Conservation (phyloP, 1,140 invertebrate species). For the Microplitis mediator region DNA sequence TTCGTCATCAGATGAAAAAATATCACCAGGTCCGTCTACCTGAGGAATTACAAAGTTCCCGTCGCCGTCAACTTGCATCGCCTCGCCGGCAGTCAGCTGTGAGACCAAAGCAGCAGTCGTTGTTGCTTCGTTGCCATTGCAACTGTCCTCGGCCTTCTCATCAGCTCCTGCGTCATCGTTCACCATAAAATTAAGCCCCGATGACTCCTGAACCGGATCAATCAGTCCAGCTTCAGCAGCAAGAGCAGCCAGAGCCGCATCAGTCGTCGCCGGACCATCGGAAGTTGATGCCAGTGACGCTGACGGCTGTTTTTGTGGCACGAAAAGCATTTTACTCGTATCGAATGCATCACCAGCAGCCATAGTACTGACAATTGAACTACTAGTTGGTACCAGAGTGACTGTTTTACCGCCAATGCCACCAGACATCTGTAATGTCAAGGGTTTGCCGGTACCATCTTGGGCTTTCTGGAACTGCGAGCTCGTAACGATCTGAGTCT, state of each 20-base stretch:
- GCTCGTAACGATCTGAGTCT: slow-evolving; percentile 62
- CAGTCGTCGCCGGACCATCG: slow-evolving; percentile 69
- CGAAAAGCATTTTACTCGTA: slow-evolving; percentile 64
- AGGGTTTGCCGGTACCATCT: slow-evolving; percentile 74
- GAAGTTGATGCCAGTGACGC: slow-evolving; percentile 64
- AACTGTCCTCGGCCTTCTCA: slow-evolving; percentile 53
- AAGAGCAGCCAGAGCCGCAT: slow-evolving; percentile 69
- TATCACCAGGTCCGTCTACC: slow-evolving; percentile 53
- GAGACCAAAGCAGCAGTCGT: slow-evolving; percentile 45
- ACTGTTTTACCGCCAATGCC: slow-evolving; percentile 64
- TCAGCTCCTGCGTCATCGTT: slow-evolving; percentile 48
- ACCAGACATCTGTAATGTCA: slow-evolving; percentile 70
- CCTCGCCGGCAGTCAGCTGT: slow-evolving; percentile 47
- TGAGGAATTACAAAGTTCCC: slow-evolving; percentile 59
- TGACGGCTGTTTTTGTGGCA: slow-evolving; percentile 64
- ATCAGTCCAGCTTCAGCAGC: slow-evolving; percentile 71
- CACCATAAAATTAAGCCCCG: slow-evolving; percentile 57
- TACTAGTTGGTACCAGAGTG: slow-evolving; percentile 60
- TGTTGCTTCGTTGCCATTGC: slow-evolving; percentile 54
- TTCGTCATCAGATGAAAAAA: slow-evolving; percentile 48
- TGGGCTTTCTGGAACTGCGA: slow-evolving; percentile 61
- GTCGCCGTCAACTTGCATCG: slow-evolving; percentile 58
- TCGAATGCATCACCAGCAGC: slow-evolving; percentile 48
- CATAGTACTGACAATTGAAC: slow-evolving; percentile 54
- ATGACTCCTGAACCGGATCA: slow-evolving; percentile 63